These are phyloP conservation scores for Pangasius djambal DNA, from an alignment of 2,797 vertebrate species.

Conservation along the genomic window DNA sequence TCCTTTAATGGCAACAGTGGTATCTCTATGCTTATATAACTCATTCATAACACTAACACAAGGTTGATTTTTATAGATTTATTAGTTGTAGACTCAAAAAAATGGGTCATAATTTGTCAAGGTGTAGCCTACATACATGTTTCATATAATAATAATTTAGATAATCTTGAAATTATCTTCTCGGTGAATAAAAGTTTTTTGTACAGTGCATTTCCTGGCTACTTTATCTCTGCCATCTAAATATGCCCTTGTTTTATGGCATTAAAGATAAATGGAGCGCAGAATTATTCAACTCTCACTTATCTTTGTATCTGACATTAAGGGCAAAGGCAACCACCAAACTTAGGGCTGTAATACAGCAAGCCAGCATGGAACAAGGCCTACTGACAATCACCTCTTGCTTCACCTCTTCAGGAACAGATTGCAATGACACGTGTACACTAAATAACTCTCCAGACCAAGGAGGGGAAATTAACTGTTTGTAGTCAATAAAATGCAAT, in stretches of 20 bases:
- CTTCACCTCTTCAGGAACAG: not conserved
- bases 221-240: slow-evolving; percentile 60
- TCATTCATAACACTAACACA: not conserved
- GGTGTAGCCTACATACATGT: not conserved
- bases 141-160: not conserved
- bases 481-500: not conserved
- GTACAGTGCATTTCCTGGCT: not conserved
- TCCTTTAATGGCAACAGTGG: not conserved
- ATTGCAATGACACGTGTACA: not conserved
- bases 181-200: not conserved
- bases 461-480: not conserved
- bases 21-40: not conserved
- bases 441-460: not conserved
- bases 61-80: not conserved
- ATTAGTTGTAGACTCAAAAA: not conserved
- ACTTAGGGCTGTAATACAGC: not conserved
- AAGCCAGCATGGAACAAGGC: slow-evolving; percentile 9
- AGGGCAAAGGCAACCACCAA: not conserved
- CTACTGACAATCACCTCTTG: not conserved
- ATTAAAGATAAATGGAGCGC: slow-evolving; percentile 58
- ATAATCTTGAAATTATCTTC: not conserved
- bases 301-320: not conserved
- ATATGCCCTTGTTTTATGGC: slow-evolving; percentile 63
- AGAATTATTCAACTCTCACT: slow-evolving; percentile 5
- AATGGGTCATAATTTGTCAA: not conserved